Conservation (phyloP, 2,113 vertebrate species). For the Alectura lathami region DNA sequence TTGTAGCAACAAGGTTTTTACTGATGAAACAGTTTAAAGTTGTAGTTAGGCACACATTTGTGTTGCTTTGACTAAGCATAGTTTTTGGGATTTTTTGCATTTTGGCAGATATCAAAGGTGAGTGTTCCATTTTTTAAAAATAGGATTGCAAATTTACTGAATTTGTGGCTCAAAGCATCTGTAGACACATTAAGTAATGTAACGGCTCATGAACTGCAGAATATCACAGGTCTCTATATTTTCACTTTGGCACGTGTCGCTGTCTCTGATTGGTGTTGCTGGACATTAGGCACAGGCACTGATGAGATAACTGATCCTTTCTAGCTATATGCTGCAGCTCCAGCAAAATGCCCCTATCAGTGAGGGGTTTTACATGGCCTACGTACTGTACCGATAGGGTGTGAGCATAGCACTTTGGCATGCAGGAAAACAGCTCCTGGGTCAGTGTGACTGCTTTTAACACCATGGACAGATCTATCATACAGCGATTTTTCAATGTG, state of each 20-base stretch:
- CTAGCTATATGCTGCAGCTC: not conserved
- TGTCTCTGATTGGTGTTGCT: not conserved
- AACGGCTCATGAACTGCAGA: not conserved
- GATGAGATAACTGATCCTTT: not conserved
- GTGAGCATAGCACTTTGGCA: not conserved
- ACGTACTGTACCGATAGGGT: fast-evolving
- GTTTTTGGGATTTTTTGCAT: not conserved
- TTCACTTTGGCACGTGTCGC: not conserved
- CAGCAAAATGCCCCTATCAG: not conserved
- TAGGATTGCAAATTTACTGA: not conserved
- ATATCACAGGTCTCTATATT: not conserved
- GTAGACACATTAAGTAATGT: not conserved
- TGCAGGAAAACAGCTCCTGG: not conserved
- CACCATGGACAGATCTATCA: not conserved
- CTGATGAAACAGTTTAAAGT: not conserved
- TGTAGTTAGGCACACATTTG: not conserved
- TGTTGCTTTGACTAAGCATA: not conserved
- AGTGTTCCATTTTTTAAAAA: not conserved
- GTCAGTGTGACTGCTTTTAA: not conserved
- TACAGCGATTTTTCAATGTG: not conserved
- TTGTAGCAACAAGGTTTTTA: not conserved
- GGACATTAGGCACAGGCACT: not conserved
- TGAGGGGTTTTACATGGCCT: not conserved
- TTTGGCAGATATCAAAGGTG: not conserved
- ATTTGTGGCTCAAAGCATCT: not conserved